Evolutionary conservation across 1,140 invertebrate species (phyloP), one percentile per base, ranked within the genome.

Genomic region (Penaeus vannamei): DNA sequence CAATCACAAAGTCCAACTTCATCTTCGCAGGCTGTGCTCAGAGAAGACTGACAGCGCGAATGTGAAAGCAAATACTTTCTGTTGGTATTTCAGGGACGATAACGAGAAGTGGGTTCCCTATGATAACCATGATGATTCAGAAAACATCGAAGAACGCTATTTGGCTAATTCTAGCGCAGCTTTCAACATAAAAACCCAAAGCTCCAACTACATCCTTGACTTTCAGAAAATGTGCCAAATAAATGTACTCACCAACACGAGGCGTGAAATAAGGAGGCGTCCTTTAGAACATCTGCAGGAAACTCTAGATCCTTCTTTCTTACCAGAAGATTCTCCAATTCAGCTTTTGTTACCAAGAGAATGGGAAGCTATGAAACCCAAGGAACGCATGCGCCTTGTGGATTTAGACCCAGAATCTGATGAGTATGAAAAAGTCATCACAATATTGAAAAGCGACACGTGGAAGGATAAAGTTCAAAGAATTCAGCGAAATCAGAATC

Each of bases 361-460:
- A 8, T 72, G 69, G 69, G 69, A 22, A 72, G 20, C 7, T 26
- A 72, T 72, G 69, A 12, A 72, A 72, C 69, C 69, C 69, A 36
- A 72, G 17, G 69, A 72, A 72, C 69, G 69, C 69, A 19, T 72
- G n/a, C n/a, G 69, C n/a, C 12, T 26, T 29, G 69, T 72, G n/a
- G 69, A 72, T 17, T 22, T 72, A 22, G n/a, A 26, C 69, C 69
- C 69, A 29, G 12, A 14, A 72, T 72, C 69, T 26, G 14, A 17
- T 8, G 69, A 72, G 69, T 72, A 72, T 72, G 2, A 14, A 36
- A 72, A 72, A 14, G n/a, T 72, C 10, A 36, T 36, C 14, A 36
- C 0, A 10, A 10, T 72, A 12, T 26, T 72, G 17, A 17, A 17
- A 53, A 2, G 14, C 17, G 53, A 53, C 53, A 53, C 10, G 12